Conservation (phyloP, 2,113 vertebrate species). For the Ovis aries region ARS-UI_Ramb_v3.0 NC_056073.1:25898001-25898500, state of each 20-base stretch:
- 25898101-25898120: no score
- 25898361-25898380: accelerated
- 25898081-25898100: no score
- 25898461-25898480: not conserved
- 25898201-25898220: not conserved
- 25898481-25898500: not conserved
- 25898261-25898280: not conserved
- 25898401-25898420: not conserved
- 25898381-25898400: not conserved
- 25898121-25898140: no score
- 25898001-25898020: no score
- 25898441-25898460: not conserved
- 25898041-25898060: no score
- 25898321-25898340: not conserved
- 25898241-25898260: not conserved
- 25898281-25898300: not conserved
- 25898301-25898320: not conserved
- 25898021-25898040: no score
- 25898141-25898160: no score
- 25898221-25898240: not conserved
- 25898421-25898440: not conserved
- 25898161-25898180: no score
- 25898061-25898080: no score
- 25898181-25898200: not conserved
- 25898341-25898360: not conserved